A percentile compares a stretch with the other conserved stretches of the same genome.
These are phyloP conservation scores for Drosophila robusta DNA, from an alignment of 2,888 invertebrate species.

Conservation along the genomic window DNA sequence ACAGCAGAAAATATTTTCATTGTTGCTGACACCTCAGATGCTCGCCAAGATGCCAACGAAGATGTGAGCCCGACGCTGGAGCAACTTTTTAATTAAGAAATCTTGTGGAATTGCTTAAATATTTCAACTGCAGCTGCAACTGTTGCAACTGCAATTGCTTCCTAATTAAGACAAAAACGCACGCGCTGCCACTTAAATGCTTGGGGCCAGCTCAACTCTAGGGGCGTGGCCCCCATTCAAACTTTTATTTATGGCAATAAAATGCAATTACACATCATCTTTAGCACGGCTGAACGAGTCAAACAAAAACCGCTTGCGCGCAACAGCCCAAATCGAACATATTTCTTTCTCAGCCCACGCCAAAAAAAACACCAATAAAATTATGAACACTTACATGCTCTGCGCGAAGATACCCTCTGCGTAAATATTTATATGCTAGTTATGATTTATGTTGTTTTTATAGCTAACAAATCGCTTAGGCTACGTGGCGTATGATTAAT, in stretches of 20 bases:
- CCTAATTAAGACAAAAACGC: constrained; percentile 67
- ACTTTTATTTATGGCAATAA: constrained; percentile 72
- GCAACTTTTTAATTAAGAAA: constrained; percentile 78
- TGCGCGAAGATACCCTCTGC: constrained; percentile 4
- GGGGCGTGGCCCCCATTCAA: constrained; percentile 23
- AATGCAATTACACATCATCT: constrained; percentile 73
- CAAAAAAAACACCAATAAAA: constrained; percentile 26
- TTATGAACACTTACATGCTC: background rate
- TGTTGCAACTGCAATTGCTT: constrained; percentile 46
- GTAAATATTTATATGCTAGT: background rate
- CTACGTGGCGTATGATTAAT: constrained; percentile 11
- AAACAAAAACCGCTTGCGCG: constrained; percentile 13
- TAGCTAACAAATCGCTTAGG: background rate
- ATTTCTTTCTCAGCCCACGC: constrained; percentile 34
- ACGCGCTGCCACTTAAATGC: constrained; percentile 50
- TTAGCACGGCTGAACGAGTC: constrained; percentile 37
- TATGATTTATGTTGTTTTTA: constrained; percentile 7
- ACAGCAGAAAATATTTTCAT: constrained; percentile 73
- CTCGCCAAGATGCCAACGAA: constrained; percentile 26
- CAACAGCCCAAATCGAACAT: constrained; percentile 51
- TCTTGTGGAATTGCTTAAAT: constrained; percentile 74
- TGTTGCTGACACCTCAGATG: constrained; percentile 75
- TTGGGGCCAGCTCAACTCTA: background rate
- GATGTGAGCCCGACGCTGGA: constrained; percentile 27
- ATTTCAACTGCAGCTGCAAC: constrained; percentile 62